A percentile compares a stretch with the other conserved stretches of the same genome.
These are phyloP conservation scores for Drosophila chauvacae DNA, from an alignment of 1,140 invertebrate genomes.

Conservation along the genomic window DNA sequence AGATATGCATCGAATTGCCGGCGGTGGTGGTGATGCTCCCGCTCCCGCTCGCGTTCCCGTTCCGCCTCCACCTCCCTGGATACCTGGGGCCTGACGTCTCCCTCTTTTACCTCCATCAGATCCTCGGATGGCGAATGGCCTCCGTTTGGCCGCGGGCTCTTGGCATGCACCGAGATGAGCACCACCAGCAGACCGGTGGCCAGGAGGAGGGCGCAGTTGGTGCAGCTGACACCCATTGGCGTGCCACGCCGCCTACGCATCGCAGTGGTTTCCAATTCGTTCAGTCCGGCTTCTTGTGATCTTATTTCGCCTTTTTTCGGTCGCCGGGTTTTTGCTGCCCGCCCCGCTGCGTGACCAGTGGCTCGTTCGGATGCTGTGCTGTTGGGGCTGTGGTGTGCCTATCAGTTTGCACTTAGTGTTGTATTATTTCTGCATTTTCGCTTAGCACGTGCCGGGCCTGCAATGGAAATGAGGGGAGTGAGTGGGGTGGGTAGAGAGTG, in stretches of 20 bases:
- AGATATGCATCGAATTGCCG: slow-evolving; percentile 49
- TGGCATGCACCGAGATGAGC: slow-evolving; percentile 74
- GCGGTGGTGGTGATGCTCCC: slow-evolving; percentile 27
- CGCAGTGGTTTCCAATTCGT: slow-evolving; percentile 16
- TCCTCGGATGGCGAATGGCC: slow-evolving; percentile 26
- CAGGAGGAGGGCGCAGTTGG: slow-evolving; percentile 71
- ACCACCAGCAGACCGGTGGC: slow-evolving; percentile 67
- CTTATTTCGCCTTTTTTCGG: slow-evolving; percentile 1
- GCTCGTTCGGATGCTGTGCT: slow-evolving; percentile 11
- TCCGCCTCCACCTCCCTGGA: slow-evolving; percentile 14
- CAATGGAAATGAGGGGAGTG: slow-evolving; percentile 27
- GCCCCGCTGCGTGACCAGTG: slow-evolving; percentile 12
- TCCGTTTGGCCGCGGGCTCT: slow-evolving; percentile 68
- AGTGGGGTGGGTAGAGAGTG: neutral
- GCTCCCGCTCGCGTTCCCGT: neutral
- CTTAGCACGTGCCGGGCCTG: slow-evolving; percentile 65
- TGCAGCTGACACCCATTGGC: slow-evolving; percentile 49
- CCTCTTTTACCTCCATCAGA: slow-evolving; percentile 25
- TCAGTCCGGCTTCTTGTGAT: neutral
- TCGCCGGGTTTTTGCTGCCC: neutral
- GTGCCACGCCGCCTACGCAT: slow-evolving; percentile 48
- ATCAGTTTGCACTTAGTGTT: slow-evolving; percentile 41
- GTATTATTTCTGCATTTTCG: slow-evolving; percentile 55
- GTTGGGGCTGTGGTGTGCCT: slow-evolving; percentile 16
- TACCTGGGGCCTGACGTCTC: slow-evolving; percentile 3